These are phyloP conservation scores for Protobothrops flavoviridis DNA, from an alignment of 2,113 vertebrate genomes.

Conservation along the genomic window DNA sequence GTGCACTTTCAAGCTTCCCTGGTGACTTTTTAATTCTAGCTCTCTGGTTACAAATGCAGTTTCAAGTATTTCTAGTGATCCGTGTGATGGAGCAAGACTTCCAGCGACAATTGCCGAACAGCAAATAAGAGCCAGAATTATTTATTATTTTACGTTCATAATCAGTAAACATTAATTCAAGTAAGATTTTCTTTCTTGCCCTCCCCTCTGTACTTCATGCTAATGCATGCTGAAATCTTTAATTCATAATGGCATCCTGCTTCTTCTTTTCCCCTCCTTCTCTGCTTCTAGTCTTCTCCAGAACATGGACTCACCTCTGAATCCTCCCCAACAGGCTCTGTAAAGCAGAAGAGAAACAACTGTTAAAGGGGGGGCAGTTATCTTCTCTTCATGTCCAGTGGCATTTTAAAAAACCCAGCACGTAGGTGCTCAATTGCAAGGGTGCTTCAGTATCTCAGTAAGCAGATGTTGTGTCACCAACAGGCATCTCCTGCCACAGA, in stretches of 20 bases:
- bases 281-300: background rate
- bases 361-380: background rate
- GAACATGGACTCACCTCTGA: background rate
- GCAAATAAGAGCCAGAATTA: constrained; percentile 27
- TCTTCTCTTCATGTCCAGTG: background rate
- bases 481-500: constrained; percentile 36
- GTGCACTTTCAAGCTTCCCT: background rate
- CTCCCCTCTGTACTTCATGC: background rate
- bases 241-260: background rate
- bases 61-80: background rate
- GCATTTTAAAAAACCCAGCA: constrained; percentile 42
- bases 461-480: constrained; percentile 62
- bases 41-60: constrained; percentile 11
- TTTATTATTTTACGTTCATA: constrained; percentile 34
- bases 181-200: constrained; percentile 15
- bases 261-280: background rate
- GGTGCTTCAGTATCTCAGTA: constrained; percentile 6
- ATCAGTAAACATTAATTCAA: constrained; percentile 45
- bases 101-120: constrained; percentile 30
- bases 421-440: constrained; percentile 11
- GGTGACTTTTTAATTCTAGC: constrained; percentile 33
- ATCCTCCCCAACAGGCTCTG: accelerated
- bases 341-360: background rate
- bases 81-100: background rate
- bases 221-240: constrained; percentile 20